Percentiles rank a stretch among this genome's conserved stretches.
Evolutionary conservation across 2,888 invertebrate species (phyloP).

Genomic region (Campoplex capitator): DNA sequence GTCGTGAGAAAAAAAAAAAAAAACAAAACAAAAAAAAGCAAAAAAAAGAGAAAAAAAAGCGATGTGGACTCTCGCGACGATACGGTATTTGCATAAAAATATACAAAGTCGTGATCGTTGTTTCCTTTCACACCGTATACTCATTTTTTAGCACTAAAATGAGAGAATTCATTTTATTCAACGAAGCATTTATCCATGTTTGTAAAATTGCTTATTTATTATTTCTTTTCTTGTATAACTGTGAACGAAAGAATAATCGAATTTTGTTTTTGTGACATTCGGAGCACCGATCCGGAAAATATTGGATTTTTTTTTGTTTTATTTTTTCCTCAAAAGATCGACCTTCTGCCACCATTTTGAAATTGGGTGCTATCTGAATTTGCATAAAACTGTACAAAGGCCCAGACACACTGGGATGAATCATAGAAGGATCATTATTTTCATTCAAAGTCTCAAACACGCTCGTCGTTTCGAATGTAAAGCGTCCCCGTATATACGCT

Average conservation of each 20-base stretch:
- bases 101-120: not conserved
- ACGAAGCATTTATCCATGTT: too few species aligned
- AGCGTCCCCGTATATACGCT: not conserved
- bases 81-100: not conserved
- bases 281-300: not conserved
- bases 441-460: slow-evolving; percentile 16
- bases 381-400: slow-evolving; percentile 21
- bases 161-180: not conserved
- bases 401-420: slow-evolving; percentile 16
- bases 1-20: slow-evolving; percentile 1
- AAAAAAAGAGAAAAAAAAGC: not conserved
- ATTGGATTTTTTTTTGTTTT: not conserved
- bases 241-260: not conserved
- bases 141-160: not conserved
- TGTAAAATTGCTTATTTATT: too few species aligned
- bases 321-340: too few species aligned
- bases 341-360: slow-evolving; percentile 5
- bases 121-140: not conserved
- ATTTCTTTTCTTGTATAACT: too few species aligned
- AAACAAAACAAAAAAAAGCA: too few species aligned
- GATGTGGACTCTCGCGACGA: not conserved
- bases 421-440: slow-evolving; percentile 24
- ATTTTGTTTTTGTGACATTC: not conserved
- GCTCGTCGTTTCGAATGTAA: slow-evolving; percentile 16
- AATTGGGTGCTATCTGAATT: not conserved